phyloP scores from a whole-genome alignment of 1,140 invertebrate species.

The Zaprionus camerounensis region DNA sequence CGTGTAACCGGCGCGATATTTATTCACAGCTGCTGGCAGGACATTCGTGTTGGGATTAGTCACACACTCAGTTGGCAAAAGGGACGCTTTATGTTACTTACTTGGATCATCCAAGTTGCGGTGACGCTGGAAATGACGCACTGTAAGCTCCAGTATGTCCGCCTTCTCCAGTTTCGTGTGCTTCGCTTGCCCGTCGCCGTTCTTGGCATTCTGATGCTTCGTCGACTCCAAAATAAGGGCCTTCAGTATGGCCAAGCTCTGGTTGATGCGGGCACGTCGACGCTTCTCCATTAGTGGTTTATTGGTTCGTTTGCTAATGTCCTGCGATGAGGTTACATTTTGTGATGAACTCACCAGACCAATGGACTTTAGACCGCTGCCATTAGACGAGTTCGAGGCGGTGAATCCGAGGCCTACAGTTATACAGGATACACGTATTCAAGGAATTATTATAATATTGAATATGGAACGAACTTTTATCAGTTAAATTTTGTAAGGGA shows the following conservation, averaged over 20 bases:
- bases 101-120: constrained; percentile 87
- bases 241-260: constrained; percentile 94
- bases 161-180: constrained; percentile 95
- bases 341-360: constrained; percentile 80
- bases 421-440: not conserved
- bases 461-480: not conserved
- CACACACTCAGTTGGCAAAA: not conserved
- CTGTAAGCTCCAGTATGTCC: constrained; percentile 96
- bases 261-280: constrained; percentile 94
- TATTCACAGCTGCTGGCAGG: constrained; percentile 85
- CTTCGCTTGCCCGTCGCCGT: constrained; percentile 88
- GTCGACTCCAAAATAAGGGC: constrained; percentile 89
- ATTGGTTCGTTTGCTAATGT: constrained; percentile 87
- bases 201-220: constrained; percentile 85
- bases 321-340: constrained; percentile 82
- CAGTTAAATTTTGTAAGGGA: no score
- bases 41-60: not conserved
- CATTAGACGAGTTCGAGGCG: constrained; percentile 73
- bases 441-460: not conserved
- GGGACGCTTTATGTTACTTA: constrained; percentile 73
- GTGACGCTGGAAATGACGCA: constrained; percentile 92
- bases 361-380: constrained; percentile 78
- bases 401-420: constrained; percentile 73
- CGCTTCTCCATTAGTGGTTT: constrained; percentile 97
- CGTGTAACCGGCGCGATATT: constrained; percentile 89